Percentiles rank a stretch among this genome's conserved stretches.
Evolutionary conservation across 2,888 invertebrate genomes (phyloP).

Genomic region (Nomada fabriciana): DNA sequence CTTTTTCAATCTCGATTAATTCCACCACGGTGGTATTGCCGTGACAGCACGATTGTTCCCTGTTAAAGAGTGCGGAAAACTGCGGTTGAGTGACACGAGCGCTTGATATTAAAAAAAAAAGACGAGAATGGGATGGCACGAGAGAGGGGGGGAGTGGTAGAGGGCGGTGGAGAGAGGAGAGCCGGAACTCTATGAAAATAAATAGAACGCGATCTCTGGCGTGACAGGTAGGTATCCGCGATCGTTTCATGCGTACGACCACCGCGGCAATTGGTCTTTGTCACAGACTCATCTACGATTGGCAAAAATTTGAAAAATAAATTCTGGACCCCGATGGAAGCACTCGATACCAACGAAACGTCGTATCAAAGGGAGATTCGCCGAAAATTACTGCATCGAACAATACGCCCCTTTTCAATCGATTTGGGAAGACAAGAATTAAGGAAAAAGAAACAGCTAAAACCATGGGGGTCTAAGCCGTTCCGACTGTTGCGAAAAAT

Average conservation of each 20-base stretch:
- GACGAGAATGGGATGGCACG: background rate
- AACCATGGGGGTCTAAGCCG: no score
- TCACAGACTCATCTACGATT: constrained; percentile 56
- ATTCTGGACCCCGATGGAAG: constrained; percentile 34
- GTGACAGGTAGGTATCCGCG: constrained; percentile 74
- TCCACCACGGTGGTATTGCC: constrained; percentile 68
- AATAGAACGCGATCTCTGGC: constrained; percentile 64
- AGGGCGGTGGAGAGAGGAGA: background rate
- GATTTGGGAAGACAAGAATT: background rate
- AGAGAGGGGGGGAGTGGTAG: background rate
- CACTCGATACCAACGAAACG: constrained; percentile 11
- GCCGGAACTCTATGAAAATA: constrained; percentile 65
- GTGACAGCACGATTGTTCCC: constrained; percentile 73
- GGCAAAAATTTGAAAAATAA: constrained; percentile 49
- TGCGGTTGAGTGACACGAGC: constrained; percentile 73
- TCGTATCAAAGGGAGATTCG: background rate
- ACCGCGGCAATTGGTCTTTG: constrained; percentile 68
- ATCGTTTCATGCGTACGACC: constrained; percentile 63
- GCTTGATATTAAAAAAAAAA: constrained; percentile 67
- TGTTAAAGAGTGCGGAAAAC: constrained; percentile 74
- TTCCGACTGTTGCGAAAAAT: no score
- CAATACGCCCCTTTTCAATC: background rate
- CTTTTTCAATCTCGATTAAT: constrained; percentile 75
- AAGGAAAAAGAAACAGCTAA: background rate
- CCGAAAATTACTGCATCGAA: background rate